Percentiles rank a stretch among this genome's conserved stretches.
Conservation (phyloP, 1,140 invertebrate species). For the Bombus impatiens region DNA sequence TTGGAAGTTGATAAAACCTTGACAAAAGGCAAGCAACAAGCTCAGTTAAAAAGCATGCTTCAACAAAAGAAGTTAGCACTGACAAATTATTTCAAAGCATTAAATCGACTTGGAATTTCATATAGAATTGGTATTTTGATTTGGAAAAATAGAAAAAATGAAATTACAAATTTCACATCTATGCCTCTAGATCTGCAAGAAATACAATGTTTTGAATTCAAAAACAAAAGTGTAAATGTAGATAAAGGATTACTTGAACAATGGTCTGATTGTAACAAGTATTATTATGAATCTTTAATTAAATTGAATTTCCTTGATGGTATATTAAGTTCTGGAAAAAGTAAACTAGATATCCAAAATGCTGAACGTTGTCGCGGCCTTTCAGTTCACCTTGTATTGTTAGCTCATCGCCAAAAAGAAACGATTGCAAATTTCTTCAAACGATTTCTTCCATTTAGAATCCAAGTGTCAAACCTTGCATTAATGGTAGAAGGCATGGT, state of each 20-base stretch:
- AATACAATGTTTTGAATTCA: slow-evolving; percentile 76
- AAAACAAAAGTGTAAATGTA: background rate
- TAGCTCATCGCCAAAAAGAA: slow-evolving; percentile 83
- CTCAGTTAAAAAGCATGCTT: slow-evolving; percentile 91
- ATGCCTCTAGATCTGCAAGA: slow-evolving; percentile 85
- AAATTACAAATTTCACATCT: slow-evolving; percentile 78
- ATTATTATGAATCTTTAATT: slow-evolving; percentile 89
- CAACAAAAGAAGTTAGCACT: slow-evolving; percentile 92
- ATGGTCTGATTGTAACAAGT: slow-evolving; percentile 90
- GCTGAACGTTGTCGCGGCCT: slow-evolving; percentile 94
- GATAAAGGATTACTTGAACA: slow-evolving; percentile 79
- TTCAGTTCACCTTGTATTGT: slow-evolving; percentile 86
- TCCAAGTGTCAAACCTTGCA: slow-evolving; percentile 69
- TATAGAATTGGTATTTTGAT: slow-evolving; percentile 88
- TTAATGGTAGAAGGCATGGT: slow-evolving; percentile 33
- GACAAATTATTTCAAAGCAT: slow-evolving; percentile 91
- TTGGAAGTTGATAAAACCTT: slow-evolving; percentile 85
- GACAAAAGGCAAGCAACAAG: slow-evolving; percentile 90
- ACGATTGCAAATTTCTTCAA: slow-evolving; percentile 74
- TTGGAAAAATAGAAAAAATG: slow-evolving; percentile 73
- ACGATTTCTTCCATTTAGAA: slow-evolving; percentile 75
- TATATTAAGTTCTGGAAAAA: slow-evolving; percentile 86
- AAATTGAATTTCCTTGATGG: slow-evolving; percentile 86
- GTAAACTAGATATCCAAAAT: slow-evolving; percentile 91
- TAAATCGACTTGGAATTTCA: slow-evolving; percentile 89